A percentile compares a stretch with the other conserved stretches of the same genome.
These are phyloP conservation scores for Danaus plexippus DNA, from an alignment of 1,140 invertebrate genomes.

Conservation along the genomic window DNA sequence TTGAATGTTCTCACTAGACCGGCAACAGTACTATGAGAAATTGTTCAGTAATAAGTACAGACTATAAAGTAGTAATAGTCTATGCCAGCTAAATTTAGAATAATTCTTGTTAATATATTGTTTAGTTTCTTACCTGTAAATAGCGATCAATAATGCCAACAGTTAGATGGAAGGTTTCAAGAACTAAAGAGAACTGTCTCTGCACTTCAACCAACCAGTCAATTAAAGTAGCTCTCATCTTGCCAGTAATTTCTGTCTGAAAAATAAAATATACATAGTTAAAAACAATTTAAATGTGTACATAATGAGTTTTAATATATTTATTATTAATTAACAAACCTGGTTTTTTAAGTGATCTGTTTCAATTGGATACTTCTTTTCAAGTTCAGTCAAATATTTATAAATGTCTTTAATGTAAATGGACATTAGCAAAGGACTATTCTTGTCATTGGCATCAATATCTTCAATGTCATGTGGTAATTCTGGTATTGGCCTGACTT, in stretches of 20 bases:
- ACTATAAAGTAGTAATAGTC: no score
- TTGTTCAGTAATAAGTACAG: no score
- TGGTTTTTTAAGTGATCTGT: constrained; percentile 77
- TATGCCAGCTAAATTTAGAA: no score
- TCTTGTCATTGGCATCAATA: constrained; percentile 79
- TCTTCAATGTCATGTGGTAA: constrained; percentile 73
- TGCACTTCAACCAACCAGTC: constrained; percentile 97
- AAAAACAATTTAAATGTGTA: constrained; percentile 1
- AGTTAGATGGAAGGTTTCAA: constrained; percentile 93
- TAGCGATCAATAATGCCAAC: constrained; percentile 93
- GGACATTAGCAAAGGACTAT: constrained; percentile 80
- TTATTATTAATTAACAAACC: constrained; percentile 32
- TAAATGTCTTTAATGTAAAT: constrained; percentile 92
- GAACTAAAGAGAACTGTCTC: constrained; percentile 86
- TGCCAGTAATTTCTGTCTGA: constrained; percentile 76
- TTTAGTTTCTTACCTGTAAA: constrained; percentile 78
- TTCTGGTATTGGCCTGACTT: constrained; percentile 17
- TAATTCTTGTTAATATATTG: no score
- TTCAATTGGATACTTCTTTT: constrained; percentile 76
- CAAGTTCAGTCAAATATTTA: constrained; percentile 80
- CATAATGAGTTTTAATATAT: no score
- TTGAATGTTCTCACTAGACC: no score
- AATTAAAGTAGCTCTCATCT: constrained; percentile 90
- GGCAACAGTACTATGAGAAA: no score
- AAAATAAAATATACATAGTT: constrained; percentile 6